Percentiles rank a stretch among this genome's conserved stretches.
phyloP scores from a whole-genome alignment of 2,888 invertebrate genomes.

The Drosophila colorata region DNA sequence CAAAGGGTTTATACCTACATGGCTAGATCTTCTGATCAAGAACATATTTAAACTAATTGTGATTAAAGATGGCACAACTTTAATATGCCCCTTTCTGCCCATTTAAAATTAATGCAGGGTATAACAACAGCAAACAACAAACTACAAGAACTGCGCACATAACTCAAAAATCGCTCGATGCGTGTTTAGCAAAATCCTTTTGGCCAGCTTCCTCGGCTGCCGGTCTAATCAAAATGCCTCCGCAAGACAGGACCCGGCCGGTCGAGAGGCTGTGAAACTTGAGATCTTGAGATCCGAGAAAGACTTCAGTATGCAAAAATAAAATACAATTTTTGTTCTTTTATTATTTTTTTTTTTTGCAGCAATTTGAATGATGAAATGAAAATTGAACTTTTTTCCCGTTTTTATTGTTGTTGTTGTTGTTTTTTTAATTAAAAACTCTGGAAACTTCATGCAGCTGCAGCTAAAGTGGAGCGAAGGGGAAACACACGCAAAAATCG shows the following conservation, averaged over 20 bases:
- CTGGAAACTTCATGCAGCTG: constrained; percentile 41
- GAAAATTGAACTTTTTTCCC: constrained; percentile 69
- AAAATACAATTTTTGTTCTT: constrained; percentile 54
- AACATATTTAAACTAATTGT: too few relatives aligned
- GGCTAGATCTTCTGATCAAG: too few relatives aligned
- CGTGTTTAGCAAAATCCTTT: constrained; percentile 69
- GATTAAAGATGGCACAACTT: too few relatives aligned
- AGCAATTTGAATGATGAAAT: too few relatives aligned
- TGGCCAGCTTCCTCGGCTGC: constrained; percentile 47
- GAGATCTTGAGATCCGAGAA: constrained; percentile 33
- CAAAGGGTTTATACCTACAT: too few relatives aligned
- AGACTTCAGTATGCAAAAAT: constrained; percentile 64
- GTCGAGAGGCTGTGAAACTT: constrained; percentile 54
- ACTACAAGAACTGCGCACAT: constrained; percentile 44
- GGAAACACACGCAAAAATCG: constrained; percentile 56
- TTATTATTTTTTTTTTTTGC: constrained; percentile 3
- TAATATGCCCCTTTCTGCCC: too few relatives aligned
- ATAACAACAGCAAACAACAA: not conserved
- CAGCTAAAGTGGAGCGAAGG: constrained; percentile 11
- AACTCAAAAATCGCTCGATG: constrained; percentile 78
- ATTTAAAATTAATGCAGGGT: not conserved
- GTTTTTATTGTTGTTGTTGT: constrained; percentile 28
- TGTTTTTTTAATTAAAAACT: constrained; percentile 55
- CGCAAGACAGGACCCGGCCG: constrained; percentile 21
- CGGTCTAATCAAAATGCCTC: constrained; percentile 85